These are phyloP conservation scores for Himalopsyche japonica DNA, from an alignment of 2,888 invertebrate species.

Conservation along the genomic window DNA sequence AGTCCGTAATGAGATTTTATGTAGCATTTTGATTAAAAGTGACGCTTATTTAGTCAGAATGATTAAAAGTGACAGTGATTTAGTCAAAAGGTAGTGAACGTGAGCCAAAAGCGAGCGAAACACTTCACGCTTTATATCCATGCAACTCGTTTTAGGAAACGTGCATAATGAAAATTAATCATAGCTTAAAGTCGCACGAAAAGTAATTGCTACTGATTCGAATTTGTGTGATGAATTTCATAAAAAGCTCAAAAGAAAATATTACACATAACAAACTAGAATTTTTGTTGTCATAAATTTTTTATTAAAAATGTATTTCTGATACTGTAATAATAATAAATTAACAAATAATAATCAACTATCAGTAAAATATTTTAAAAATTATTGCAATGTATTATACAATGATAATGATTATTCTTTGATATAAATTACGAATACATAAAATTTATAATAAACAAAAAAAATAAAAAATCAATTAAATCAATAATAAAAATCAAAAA, in stretches of 20 bases:
- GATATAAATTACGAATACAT: too few relatives aligned
- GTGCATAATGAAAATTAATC: conserved; percentile 6
- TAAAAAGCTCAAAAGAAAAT: background rate
- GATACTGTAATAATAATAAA: too few relatives aligned
- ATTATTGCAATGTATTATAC: too few relatives aligned
- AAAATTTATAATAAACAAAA: too few relatives aligned
- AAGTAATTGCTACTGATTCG: background rate
- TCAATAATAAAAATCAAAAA: too few relatives aligned
- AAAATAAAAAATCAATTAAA: too few relatives aligned
- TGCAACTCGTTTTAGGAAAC: background rate
- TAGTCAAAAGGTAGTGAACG: background rate
- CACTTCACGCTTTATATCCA: background rate
- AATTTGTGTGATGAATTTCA: background rate
- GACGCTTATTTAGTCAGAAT: background rate
- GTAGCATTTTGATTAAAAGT: background rate
- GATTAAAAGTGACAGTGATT: background rate
- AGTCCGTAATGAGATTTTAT: background rate
- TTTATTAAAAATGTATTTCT: too few relatives aligned
- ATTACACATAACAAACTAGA: too few relatives aligned
- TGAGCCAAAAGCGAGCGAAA: background rate
- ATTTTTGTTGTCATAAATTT: too few relatives aligned
- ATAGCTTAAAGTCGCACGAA: background rate
- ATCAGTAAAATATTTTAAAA: too few relatives aligned
- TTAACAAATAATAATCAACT: too few relatives aligned
- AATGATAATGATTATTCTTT: too few relatives aligned